These are phyloP conservation scores for Entomobrya multifasciata DNA, from an alignment of 2,888 invertebrate species.

Conservation along the genomic window DNA sequence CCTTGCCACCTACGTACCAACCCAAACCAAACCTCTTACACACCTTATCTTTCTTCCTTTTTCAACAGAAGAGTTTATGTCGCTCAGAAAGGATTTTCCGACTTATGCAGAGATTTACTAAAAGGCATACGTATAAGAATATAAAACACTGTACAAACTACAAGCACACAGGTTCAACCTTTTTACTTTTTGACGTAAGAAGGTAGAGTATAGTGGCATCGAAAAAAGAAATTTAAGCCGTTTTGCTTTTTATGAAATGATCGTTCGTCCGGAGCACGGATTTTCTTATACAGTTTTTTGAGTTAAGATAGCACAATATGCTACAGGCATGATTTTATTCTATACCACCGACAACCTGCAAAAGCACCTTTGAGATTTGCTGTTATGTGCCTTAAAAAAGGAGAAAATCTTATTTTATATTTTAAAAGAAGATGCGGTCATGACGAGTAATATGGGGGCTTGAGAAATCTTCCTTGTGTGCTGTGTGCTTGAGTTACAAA, in stretches of 20 bases:
- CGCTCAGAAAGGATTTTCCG: constrained; percentile 31
- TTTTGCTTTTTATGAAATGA: constrained; percentile 10
- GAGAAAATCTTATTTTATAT: constrained; percentile 15
- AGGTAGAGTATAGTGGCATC: neutral
- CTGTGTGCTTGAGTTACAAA: neutral
- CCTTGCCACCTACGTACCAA: no score
- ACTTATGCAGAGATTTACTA: constrained; percentile 20
- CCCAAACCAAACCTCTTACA: constrained; percentile 1
- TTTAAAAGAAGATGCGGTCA: neutral
- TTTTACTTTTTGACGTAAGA: neutral
- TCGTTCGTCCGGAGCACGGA: constrained; percentile 20
- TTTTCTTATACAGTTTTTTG: neutral
- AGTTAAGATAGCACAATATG: neutral
- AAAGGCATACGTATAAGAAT: neutral
- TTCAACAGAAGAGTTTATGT: constrained; percentile 9
- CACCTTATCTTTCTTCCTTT: neutral
- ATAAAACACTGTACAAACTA: no score
- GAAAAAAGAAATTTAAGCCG: neutral
- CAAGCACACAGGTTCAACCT: no score
- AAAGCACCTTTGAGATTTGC: constrained; percentile 21
- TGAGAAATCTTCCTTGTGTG: neutral
- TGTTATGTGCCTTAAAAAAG: no score
- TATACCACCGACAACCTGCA: no score
- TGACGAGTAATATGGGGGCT: neutral
- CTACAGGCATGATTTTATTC: neutral